Base-by-base conservation (phyloP, 2,888 invertebrate species). In the Drosophila mulleri region DNA sequence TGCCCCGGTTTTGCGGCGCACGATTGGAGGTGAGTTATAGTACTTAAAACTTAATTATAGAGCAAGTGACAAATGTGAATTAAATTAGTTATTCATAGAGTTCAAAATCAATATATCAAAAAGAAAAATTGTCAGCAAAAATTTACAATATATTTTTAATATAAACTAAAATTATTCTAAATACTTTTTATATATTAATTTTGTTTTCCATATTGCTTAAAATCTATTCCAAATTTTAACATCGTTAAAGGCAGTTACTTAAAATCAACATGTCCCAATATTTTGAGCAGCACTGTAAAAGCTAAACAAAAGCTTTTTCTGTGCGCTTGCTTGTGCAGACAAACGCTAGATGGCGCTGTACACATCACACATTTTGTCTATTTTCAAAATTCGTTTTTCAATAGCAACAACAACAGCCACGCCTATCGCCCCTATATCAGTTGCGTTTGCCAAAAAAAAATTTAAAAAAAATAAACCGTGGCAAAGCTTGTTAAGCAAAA, bases 1-100 rank as follows among this genome's bases (percentile, higher is more conserved):
- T 98, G 98, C 92, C 94, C 96, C 16, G 98, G 98, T 54, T 98
- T 97, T 93, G 95, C 95, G 68, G 95, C 96, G 63, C 98, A 98
- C 92, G 94, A 95, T 83, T 98, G 98, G 98, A 96, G 98, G 98
- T 98, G 93, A 95, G 96, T 94, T n/a, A 0, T 39, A 12, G 12
- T 14, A 32, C 3, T 12, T 35, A 14, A n/a, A 50, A 29, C 18
- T n/a, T 6, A 18, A 18, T 18, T 18, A 7, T 11, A 50, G 32
- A 6, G 8, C 1, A 12, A 14, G 2, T 45, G 8, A 8, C 8
- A 3, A 16, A 47, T 16, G 4, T n/a, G 23, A 16, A 16, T 14
- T 12, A 2, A 44, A 20, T n/a, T 7, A 41, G n/a, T n/a, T 41
- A 41, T 41, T 41, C 8, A n/a, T n/a, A 20, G 20, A 20, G 41